Percentiles rank a stretch among this genome's conserved stretches.
Evolutionary conservation across 2,113 vertebrate species (phyloP).

Genomic region (Rissa tridactyla): DNA sequence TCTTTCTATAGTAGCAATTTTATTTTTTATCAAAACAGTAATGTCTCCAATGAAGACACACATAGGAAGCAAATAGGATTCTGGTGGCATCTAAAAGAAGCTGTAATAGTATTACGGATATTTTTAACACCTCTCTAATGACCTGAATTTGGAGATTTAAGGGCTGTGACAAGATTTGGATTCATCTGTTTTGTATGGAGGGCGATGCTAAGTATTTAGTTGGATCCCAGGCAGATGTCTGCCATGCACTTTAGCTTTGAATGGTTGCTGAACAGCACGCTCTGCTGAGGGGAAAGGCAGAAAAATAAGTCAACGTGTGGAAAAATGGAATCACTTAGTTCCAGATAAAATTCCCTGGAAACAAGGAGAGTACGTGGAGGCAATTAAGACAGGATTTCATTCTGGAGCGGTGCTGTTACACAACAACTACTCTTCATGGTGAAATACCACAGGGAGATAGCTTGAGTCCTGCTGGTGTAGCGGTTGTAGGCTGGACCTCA

Average conservation of each 20-base stretch:
- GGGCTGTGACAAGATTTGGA: not conserved
- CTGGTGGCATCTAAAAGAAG: not conserved
- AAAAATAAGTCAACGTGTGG: not conserved
- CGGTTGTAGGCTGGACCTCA: not conserved
- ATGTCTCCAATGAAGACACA: not conserved
- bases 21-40: not conserved
- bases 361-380: not conserved
- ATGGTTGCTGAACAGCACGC: not conserved
- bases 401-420: not conserved
- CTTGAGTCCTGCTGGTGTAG: not conserved
- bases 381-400: not conserved
- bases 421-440: not conserved
- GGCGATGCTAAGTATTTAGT: not conserved
- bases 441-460: not conserved
- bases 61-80: not conserved
- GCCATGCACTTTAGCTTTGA: not conserved
- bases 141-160: constrained; percentile 35
- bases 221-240: not conserved
- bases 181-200: not conserved
- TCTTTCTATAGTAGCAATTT: not conserved
- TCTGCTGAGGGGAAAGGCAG: not conserved
- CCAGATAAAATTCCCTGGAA: not conserved
- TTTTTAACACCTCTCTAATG: constrained; percentile 1
- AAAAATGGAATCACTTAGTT: not conserved
- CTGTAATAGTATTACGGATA: not conserved